phyloP scores from a whole-genome alignment of 2,888 invertebrate species.

The Eupithecia dodoneata region DNA sequence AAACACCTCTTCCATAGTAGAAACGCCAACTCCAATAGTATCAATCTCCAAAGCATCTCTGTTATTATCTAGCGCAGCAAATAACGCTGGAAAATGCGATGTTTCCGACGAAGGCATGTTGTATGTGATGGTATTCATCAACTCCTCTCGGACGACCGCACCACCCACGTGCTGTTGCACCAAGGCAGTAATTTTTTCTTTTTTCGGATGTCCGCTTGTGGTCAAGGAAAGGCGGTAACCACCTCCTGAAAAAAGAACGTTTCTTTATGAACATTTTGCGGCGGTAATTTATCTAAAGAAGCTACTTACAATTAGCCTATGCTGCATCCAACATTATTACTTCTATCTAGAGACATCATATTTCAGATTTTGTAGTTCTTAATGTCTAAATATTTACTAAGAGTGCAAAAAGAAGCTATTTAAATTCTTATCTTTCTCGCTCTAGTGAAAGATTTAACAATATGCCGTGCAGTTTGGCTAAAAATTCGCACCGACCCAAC shows the following conservation, averaged over 20 bases:
- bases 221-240: neutral
- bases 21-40: slow-evolving; percentile 92
- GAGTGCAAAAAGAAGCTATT: too few species aligned
- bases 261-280: neutral
- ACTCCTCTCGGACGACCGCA: neutral
- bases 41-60: slow-evolving; percentile 86
- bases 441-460: too few species aligned
- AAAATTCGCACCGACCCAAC: too few species aligned
- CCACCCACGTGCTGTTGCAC: neutral
- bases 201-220: neutral
- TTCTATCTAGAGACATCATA: too few species aligned
- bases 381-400: too few species aligned
- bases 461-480: too few species aligned
- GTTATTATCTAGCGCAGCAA: slow-evolving; percentile 33
- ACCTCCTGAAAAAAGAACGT: neutral
- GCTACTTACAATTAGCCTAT: too few species aligned
- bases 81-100: neutral
- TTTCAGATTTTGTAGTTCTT: too few species aligned
- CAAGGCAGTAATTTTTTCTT: neutral
- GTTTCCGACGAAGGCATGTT: neutral
- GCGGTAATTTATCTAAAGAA: neutral
- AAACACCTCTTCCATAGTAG: slow-evolving; percentile 97
- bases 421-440: too few species aligned
- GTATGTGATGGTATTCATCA: neutral
- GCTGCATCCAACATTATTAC: too few species aligned